phyloP scores from a whole-genome alignment of 2,113 vertebrate genomes.

The Psammodynastes pulverulentus region DNA sequence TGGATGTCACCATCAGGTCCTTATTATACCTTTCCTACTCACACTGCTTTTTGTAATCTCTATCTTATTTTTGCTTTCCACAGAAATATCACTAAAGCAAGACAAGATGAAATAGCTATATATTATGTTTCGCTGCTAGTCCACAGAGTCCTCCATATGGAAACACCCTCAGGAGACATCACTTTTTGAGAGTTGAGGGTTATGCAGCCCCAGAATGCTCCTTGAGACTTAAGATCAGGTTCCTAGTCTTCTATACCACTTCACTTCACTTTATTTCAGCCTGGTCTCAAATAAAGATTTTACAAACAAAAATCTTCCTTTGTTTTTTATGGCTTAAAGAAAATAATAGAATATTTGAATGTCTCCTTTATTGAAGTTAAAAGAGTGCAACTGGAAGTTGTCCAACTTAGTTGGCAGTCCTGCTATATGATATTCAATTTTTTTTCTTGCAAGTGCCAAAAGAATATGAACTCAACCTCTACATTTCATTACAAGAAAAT shows the following conservation, averaged over 20 bases:
- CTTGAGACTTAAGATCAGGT: background rate
- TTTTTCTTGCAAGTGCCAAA: background rate
- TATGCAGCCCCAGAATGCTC: background rate
- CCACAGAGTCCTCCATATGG: background rate
- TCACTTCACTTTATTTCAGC: background rate
- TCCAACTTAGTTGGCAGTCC: background rate
- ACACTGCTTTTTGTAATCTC: background rate
- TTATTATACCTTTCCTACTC: background rate
- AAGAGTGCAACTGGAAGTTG: background rate
- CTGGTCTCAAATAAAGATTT: background rate
- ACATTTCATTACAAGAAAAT: slow-evolving; percentile 27
- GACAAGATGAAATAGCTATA: background rate
- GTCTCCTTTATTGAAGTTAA: background rate
- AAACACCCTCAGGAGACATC: background rate
- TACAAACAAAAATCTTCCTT: background rate
- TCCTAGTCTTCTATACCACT: background rate
- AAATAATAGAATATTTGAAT: background rate
- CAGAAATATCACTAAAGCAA: background rate
- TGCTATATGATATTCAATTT: background rate
- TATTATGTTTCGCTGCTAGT: background rate
- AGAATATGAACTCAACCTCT: background rate
- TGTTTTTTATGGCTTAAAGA: background rate
- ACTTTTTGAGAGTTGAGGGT: background rate
- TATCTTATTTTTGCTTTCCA: background rate
- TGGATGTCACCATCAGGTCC: background rate